A percentile compares a stretch with the other conserved stretches of the same genome.
Evolutionary conservation across 2,797 vertebrate genomes (phyloP).

Genomic region (Helicolenus hilgendorfi): DNA sequence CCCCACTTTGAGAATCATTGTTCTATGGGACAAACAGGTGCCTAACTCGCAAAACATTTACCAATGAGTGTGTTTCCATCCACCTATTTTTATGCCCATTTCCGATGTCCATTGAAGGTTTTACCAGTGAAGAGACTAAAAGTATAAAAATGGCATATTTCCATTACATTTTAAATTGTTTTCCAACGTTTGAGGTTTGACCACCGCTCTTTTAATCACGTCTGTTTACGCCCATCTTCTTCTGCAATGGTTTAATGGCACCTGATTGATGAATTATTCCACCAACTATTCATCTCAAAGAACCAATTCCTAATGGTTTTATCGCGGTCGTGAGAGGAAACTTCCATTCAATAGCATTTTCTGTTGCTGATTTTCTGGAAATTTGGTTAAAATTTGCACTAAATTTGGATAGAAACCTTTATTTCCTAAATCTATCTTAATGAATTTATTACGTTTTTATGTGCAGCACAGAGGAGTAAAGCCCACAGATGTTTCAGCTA

Average conservation of each 20-base stretch:
- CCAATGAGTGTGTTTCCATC: not conserved
- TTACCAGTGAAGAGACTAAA: not conserved
- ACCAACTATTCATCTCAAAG: not conserved
- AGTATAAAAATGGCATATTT: not conserved
- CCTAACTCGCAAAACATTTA: not conserved
- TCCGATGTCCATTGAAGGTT: not conserved
- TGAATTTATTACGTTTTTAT: not conserved
- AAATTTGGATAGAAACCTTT: not conserved
- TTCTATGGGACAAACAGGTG: not conserved
- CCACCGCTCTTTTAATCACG: not conserved
- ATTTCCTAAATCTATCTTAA: not conserved
- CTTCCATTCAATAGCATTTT: fast-evolving
- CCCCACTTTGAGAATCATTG: no score
- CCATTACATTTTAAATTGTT: not conserved
- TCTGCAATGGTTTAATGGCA: not conserved
- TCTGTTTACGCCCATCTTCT: not conserved
- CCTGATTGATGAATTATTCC: not conserved
- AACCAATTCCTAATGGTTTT: not conserved
- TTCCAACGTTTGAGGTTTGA: not conserved
- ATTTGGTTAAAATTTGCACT: not conserved
- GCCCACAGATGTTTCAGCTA: not conserved
- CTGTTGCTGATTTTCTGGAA: not conserved
- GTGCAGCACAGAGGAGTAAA: not conserved
- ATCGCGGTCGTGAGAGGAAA: not conserved
- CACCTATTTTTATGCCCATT: not conserved